A percentile compares a stretch with the other conserved stretches of the same genome.
Evolutionary conservation across 2,797 vertebrate genomes (phyloP).

Genomic region (Urophycis tenuis): DNA sequence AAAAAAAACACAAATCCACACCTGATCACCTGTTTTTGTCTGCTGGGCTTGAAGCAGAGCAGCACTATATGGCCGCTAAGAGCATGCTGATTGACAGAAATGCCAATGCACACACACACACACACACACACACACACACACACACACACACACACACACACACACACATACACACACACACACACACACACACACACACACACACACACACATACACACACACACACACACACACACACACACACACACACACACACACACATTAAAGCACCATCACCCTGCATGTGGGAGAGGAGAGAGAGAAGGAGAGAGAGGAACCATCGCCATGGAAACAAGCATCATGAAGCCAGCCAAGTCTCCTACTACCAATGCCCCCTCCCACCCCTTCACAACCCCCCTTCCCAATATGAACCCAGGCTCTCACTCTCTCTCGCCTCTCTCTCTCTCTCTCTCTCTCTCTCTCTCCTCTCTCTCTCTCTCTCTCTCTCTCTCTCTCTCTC

Average conservation of each 20-base stretch:
- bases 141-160: no score
- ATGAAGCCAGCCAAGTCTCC: constrained; percentile 58
- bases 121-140: no score
- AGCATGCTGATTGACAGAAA: neutral
- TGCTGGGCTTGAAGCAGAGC: neutral
- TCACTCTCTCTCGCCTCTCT: constrained; percentile 7
- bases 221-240: constrained; percentile 15
- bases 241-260: constrained; percentile 15
- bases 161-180: neutral
- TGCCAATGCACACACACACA: neutral
- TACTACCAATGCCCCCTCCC: constrained; percentile 36
- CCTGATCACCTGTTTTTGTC: neutral
- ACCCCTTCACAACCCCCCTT: constrained; percentile 41
- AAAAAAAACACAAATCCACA: neutral
- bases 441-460: constrained; percentile 37
- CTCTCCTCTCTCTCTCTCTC: neutral
- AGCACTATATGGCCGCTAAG: neutral
- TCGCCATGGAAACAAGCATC: constrained; percentile 73
- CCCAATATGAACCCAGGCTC: constrained; percentile 57
- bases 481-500: no score
- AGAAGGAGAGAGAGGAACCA: constrained; percentile 31
- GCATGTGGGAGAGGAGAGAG: constrained; percentile 59
- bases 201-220: constrained; percentile 22
- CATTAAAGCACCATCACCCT: constrained; percentile 49
- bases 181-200: neutral